Evolutionary conservation across 2,888 invertebrate species (phyloP), one percentile per base, ranked within the genome.

Genomic region (Gonocerus acuteangulatus): DNA sequence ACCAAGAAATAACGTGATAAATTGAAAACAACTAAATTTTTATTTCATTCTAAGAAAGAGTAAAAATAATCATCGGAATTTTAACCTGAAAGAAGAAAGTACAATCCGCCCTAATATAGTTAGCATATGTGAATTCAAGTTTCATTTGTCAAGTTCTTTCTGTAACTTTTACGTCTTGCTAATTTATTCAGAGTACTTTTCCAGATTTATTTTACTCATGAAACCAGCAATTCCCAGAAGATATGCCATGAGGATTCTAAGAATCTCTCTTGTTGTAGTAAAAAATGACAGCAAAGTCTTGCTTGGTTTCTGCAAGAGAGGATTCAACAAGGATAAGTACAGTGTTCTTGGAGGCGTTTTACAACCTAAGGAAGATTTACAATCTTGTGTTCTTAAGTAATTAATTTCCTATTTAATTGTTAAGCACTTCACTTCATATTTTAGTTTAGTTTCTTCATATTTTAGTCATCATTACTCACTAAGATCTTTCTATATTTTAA

Each of bases 311-410:
- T 64, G 59, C 36, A 62, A 64, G 21, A 16, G 61, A 16, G 66
- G 62, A 13, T 66, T 64, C 44, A 62, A 60, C 45, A 60, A 61
- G 21, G 62, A 64, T 16, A 66, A 64, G 48, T 66, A 60, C 51
- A 61, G 56, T n/a, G 58, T 54, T 32, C 54, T 64, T 23, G 66
- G 66, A 11, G 66, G 66, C 2, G 63, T 66, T 15, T 32, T 66
- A 2, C 62, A 62, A 42, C 61, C 62, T 0, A 64, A 64, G 22
- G 66, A 66, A 54, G 62, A 62, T 34, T 39, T 66, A 34, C 51
- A 64, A 34, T 48, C 39, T 22, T 61, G 62, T 18, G 64, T 60
- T 2, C 27, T 57, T 27, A 61, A 51, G 61, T 61, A 57, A 42
- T 4, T 36, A 18, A 18, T 45, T 52, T 21, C n/a, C n/a, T n/a